Base-by-base conservation (phyloP, 1,140 invertebrate genomes). In the Drosophila kurseongensis region DNA sequence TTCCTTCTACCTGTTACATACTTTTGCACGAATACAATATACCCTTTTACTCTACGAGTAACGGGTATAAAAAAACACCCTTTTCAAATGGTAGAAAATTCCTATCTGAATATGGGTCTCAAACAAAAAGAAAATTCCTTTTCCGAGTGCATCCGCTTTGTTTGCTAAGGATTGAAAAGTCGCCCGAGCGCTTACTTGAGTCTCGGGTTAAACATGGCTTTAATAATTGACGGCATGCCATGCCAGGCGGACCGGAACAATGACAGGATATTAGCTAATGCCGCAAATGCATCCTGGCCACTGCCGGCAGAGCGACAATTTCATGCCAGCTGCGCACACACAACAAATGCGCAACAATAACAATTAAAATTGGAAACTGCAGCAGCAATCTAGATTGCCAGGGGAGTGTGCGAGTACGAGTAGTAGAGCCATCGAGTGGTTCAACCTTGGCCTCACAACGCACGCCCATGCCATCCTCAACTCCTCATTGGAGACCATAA, bases 321-420 rank as follows among this genome's bases (percentile, higher is more conserved):
- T 89, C 74, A 89, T 78, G 74, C 41, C 84, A 89, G 84, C 80
- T 89, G 84, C 56, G 56, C 77, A 69, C 74, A 78, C 44, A 83
- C 54, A 59, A 32, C 27, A 75, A 89, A 89, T 89, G 84, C 68
- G 74, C 80, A 89, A 90, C 85, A 89, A 89, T 89, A 89, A 89
- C 84, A 89, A 89, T 89, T 89, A 80, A 89, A 88, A 68, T 80
- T 62, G 51, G 42, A 79, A 72, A 65, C 62, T 76, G 71, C 54
- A 71, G 58, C 75, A 73, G 60, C 74, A 36, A 78, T 80, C 63
- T 47, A 72, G 47, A 63, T 48, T 57, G 52, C 32, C 65, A 57
- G 45, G 59, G 45, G 45, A 40, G 18, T 42, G 59, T n/a, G 13
- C 6, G n/a, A 40, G 41, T 47, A n/a, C 40, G 13, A 52, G 35